phyloP scores from a whole-genome alignment of 2,797 vertebrate genomes.

The Siniperca obscura region DNA sequence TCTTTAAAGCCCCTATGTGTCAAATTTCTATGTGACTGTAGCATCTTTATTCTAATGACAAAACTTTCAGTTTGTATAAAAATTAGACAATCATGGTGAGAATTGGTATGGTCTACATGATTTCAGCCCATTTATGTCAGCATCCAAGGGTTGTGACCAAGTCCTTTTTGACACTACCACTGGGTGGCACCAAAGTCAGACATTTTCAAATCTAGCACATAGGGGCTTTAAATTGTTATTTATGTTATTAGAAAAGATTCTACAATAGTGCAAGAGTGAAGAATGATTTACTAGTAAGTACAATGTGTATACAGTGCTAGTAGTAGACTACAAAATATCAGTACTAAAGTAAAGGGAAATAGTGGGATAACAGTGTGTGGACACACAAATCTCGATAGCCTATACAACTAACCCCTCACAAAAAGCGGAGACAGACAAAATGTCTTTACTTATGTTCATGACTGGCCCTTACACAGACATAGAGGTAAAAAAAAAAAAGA shows the following conservation, averaged over 20 bases:
- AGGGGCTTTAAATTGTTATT: not conserved
- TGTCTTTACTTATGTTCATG: not conserved
- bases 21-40: not conserved
- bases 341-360: not conserved
- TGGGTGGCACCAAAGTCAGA: not conserved
- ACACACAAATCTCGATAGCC: not conserved
- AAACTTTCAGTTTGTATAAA: not conserved
- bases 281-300: not conserved
- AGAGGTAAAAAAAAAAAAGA: not conserved
- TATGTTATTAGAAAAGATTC: not conserved
- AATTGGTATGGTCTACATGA: not conserved
- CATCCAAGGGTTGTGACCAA: not conserved
- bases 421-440: too few relatives aligned
- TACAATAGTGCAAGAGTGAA: not conserved
- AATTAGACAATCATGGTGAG: not conserved
- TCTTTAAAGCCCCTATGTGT: too few relatives aligned
- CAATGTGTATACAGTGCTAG: not conserved
- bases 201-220: not conserved
- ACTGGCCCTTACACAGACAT: not conserved
- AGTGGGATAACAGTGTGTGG: not conserved
- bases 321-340: not conserved
- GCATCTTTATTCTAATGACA: not conserved
- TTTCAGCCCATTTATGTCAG: not conserved
- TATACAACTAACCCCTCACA: not conserved
- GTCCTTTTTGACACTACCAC: not conserved